Evolutionary conservation across 2,797 vertebrate genomes (phyloP).

Genomic region (Enteromius argenteus): DNA sequence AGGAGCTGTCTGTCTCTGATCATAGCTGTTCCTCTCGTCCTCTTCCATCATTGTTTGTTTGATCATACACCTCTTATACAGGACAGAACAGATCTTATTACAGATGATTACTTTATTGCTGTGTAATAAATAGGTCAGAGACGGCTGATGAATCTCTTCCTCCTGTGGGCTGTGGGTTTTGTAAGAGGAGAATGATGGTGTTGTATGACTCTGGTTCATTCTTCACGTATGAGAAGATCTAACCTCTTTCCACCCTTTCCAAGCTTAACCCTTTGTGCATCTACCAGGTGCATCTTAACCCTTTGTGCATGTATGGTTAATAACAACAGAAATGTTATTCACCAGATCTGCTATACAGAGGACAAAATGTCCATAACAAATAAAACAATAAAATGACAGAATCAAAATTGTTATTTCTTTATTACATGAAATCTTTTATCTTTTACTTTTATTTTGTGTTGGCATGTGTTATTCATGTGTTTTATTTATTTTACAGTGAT

Average conservation of each 20-base stretch:
- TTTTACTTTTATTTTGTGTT: background rate
- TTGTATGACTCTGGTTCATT: background rate
- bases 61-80: conserved; percentile 41
- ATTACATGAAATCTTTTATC: background rate
- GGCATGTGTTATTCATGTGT: background rate
- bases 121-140: background rate
- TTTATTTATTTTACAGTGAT: background rate
- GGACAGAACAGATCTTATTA: conserved; percentile 30
- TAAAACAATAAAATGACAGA: background rate
- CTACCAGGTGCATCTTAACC: background rate
- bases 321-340: background rate
- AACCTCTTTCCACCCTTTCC: background rate
- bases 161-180: background rate
- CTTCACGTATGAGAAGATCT: background rate
- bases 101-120: background rate
- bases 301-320: background rate
- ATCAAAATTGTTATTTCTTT: background rate
- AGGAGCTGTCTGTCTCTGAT: conserved; percentile 63
- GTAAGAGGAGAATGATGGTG: background rate
- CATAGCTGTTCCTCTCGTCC: conserved; percentile 55
- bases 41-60: conserved; percentile 38
- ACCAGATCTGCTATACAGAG: background rate
- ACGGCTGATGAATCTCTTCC: background rate
- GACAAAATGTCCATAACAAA: background rate
- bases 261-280: too few relatives aligned